These are phyloP conservation scores for Drosophila robusta DNA, from an alignment of 2,888 invertebrate genomes.

Conservation along the genomic window DNA sequence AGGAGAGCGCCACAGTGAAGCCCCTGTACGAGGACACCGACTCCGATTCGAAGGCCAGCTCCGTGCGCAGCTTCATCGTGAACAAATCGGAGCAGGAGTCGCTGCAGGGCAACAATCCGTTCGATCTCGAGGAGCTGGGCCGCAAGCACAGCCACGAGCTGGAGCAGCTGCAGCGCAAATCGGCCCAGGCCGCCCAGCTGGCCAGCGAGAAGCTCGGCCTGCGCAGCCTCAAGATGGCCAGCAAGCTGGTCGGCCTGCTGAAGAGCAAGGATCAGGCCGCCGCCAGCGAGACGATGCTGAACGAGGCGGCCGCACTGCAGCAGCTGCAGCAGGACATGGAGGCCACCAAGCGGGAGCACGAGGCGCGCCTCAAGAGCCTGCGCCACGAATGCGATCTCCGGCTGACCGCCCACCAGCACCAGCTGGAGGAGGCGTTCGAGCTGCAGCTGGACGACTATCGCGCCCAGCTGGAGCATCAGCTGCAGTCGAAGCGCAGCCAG, in stretches of 20 bases:
- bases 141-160: constrained; percentile 77
- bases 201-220: constrained; percentile 81
- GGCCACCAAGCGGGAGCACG: constrained; percentile 75
- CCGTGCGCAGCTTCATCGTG: constrained; percentile 82
- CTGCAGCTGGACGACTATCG: constrained; percentile 84
- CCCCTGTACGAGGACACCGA: constrained; percentile 84
- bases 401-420: constrained; percentile 85
- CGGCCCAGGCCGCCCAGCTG: constrained; percentile 66
- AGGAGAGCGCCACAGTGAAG: constrained; percentile 73
- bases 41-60: constrained; percentile 84
- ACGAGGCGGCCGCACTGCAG: constrained; percentile 43
- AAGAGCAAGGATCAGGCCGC: constrained; percentile 58
- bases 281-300: constrained; percentile 25
- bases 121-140: constrained; percentile 86
- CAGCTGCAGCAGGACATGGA: constrained; percentile 82
- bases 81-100: constrained; percentile 84
- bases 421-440: constrained; percentile 85
- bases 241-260: constrained; percentile 77
- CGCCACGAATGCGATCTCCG: constrained; percentile 83
- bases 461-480: constrained; percentile 83
- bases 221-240: constrained; percentile 76
- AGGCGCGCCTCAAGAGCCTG: constrained; percentile 84
- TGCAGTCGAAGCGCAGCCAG: constrained; percentile 86
- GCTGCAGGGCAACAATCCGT: constrained; percentile 84
- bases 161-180: constrained; percentile 86